Base-by-base conservation (phyloP, 2,797 vertebrate genomes). In the Coendou prehensilis region DNA sequence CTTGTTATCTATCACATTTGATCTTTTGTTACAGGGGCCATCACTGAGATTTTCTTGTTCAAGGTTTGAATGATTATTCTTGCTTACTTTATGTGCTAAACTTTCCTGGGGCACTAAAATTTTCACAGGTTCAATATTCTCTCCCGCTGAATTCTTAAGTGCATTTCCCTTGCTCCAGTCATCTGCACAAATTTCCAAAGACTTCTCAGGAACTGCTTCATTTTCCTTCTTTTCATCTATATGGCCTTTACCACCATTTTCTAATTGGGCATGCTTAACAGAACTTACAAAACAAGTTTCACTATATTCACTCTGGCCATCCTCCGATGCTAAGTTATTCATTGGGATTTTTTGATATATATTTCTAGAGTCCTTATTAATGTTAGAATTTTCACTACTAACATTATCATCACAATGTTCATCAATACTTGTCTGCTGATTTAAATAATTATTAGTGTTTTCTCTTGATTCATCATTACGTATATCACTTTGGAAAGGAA, bases 121-220 rank as follows among this genome's bases (percentile, higher is more conserved):
- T 86, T 96, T 98, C 93, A 99, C 98, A 20, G 99, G 99, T 96
- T 99, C 99, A 85, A 99, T 97, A 6, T 98, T 98, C 64, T 98
- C 98, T 97, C 99, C 98, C 28, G 98, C 95, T 0, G 96, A 96
- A 97, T 99, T 98, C 30, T 95, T 99, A 93, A 99, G 97, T 52
- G 98, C 98, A 15, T 96, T 98, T 61, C 99, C 99, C 95, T 98
- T 98, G 97, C 99, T 99, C 99, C 99, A 99, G 4, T 97, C 98
- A 96, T 99, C 99, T 52, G 98, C 99, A 94, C 98, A 98, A 75
- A 99, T 93, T 97, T 98, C 98, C 85, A 95, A 61, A 85, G 97
- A 93, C 5, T 96, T 94, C 87, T 96, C 91, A 82, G 83, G 64
- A 57, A 88, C 41, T 91, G 94, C 79, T 50, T 97, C 79, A 41